Base-by-base conservation (phyloP, 1,140 invertebrate species). In the Lepeophtheirus salmonis region DNA sequence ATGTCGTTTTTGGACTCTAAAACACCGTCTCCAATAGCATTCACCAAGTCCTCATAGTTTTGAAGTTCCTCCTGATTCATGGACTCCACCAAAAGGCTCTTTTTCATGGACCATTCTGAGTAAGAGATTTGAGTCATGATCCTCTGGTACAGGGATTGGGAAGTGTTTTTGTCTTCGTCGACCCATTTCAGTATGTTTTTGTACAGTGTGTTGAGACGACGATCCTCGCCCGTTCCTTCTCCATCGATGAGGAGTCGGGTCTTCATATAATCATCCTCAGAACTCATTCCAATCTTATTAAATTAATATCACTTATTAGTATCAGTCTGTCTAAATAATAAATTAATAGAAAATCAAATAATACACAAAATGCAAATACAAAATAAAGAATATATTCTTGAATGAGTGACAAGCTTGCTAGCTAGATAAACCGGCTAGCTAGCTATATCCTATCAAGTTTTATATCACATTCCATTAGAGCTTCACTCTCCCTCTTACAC, bases 171-270 rank as follows among this genome's bases (percentile, higher is more conserved):
- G 87, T 81, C 67, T 82, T 78, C 16, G 76, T 70, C 56, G 77
- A 73, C 49, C 86, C 86, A 94, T 72, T 88, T 89, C 17, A 88
- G 78, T 63, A 92, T 84, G n/a, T 81, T 82, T 74, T 89, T 92
- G 13, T 92, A 69, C 2, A 95, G 69, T 49, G 83, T 78, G 67
- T 87, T 89, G 13, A 96, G 74, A 64, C 87, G 73, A 62, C 89
- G 77, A 70, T 96, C 90, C 72, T 97, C 90, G 41, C 89, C 89
- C 21, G 85, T 89, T 21, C 90, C 89, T 78, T 95, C 90, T 18
- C 90, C 90, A 71, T 96, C 90, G 67, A 94, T 89, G 2, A 95
- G 72, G 14, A 96, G 71, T 63, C 89, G 77, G 64, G 87, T 77
- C 64, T 84, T 80, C 63, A 95, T 92, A 52, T 95, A 83, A 70